These are phyloP conservation scores for Fragum fragum DNA, from an alignment of 2,888 invertebrate species.

Conservation along the genomic window DNA sequence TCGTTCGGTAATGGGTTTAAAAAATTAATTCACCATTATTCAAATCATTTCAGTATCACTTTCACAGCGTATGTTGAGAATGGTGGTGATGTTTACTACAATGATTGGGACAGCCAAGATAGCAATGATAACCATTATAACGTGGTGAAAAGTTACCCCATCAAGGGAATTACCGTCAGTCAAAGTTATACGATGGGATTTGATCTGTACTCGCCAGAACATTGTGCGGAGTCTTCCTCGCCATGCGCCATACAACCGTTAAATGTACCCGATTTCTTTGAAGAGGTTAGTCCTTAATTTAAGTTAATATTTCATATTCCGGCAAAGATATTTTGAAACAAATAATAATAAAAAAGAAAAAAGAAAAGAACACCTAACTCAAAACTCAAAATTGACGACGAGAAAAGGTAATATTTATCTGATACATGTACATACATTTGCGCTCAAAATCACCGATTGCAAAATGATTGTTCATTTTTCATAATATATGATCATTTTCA, in stretches of 20 bases:
- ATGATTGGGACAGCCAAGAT: constrained; percentile 21
- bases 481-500: too few species aligned
- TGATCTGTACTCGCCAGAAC: constrained; percentile 37
- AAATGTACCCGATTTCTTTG: constrained; percentile 24
- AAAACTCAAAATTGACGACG: too few species aligned
- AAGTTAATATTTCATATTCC: too few species aligned
- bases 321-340: too few species aligned
- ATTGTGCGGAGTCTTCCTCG: constrained; percentile 34
- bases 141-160: neutral
- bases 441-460: too few species aligned
- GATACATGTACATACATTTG: too few species aligned
- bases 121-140: neutral
- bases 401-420: too few species aligned
- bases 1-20: too few species aligned
- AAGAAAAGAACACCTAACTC: too few species aligned
- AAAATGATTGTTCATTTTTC: too few species aligned
- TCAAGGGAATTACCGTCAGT: constrained; percentile 12
- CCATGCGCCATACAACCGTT: constrained; percentile 16
- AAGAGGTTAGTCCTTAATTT: constrained; percentile 19
- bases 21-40: too few species aligned
- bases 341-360: too few species aligned
- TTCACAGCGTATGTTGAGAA: constrained; percentile 30
- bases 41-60: constrained; percentile 30
- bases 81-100: constrained; percentile 41
- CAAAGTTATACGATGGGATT: constrained; percentile 28